These are phyloP conservation scores for Corythucha ciliata DNA, from an alignment of 2,888 invertebrate genomes.

Conservation along the genomic window DNA sequence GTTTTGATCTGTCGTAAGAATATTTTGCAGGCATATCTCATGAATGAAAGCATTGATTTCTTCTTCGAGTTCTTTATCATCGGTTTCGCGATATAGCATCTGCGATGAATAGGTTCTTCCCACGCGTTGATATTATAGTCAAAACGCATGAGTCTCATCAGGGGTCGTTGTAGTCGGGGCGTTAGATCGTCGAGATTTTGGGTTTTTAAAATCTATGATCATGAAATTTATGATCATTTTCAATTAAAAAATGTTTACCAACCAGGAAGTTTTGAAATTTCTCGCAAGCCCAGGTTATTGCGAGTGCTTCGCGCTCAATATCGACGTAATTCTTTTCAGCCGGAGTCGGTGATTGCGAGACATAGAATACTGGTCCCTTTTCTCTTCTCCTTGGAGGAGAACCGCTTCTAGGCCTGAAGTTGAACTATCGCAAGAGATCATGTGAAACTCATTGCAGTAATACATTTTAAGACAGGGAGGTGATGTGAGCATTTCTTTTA, in stretches of 20 bases:
- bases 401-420: conserved; percentile 3
- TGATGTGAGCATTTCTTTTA: conserved; percentile 15
- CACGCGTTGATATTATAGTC: conserved; percentile 8
- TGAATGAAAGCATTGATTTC: conserved; percentile 6
- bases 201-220: conserved; percentile 10
- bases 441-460: background rate
- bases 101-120: conserved; percentile 10
- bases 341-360: conserved; percentile 2
- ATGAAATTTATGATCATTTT: conserved; percentile 12
- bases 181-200: conserved; percentile 9
- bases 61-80: conserved; percentile 12
- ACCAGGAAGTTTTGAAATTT: background rate
- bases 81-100: conserved; percentile 11
- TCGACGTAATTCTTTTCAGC: conserved; percentile 8
- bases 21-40: background rate
- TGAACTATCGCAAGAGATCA: conserved; percentile 9
- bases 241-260: conserved; percentile 3
- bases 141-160: conserved; percentile 10
- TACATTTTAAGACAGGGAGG: no score
- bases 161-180: conserved; percentile 9
- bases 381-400: conserved; percentile 7
- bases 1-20: conserved; percentile 7
- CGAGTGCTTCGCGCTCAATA: no score
- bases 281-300: conserved; percentile 4
- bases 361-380: conserved; percentile 2